phyloP scores from a whole-genome alignment of 2,797 vertebrate species.

The Allobates femoralis region DNA sequence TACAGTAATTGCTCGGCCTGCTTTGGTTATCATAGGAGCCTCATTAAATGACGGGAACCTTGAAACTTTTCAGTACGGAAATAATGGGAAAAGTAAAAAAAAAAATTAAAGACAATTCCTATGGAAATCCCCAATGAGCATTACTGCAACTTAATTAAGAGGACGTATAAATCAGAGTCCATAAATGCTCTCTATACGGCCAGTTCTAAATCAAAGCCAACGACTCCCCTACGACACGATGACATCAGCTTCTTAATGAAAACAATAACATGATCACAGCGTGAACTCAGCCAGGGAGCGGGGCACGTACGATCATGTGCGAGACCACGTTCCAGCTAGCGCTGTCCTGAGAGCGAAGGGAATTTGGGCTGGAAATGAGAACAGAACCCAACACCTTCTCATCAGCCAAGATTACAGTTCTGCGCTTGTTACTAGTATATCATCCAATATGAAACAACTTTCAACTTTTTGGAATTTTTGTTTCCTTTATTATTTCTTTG shows the following conservation, averaged over 20 bases:
- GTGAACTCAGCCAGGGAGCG: conserved; percentile 11
- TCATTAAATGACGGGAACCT: not conserved
- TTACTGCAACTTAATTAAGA: conserved; percentile 40
- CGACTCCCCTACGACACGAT: not conserved
- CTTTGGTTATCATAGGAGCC: not conserved
- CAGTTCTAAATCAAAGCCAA: conserved; percentile 33
- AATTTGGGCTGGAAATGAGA: conserved; percentile 7
- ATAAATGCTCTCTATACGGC: conserved; percentile 25
- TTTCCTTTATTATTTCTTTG: not conserved
- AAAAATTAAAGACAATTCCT: not conserved
- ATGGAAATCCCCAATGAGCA: conserved; percentile 22
- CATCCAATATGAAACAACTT: not conserved
- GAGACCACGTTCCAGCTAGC: conserved; percentile 12
- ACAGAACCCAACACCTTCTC: conserved; percentile 16
- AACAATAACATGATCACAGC: conserved; percentile 41
- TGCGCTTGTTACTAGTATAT: not conserved
- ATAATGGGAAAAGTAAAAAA: not conserved
- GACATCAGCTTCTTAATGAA: conserved; percentile 52
- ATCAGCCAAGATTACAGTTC: not conserved
- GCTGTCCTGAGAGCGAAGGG: not conserved
- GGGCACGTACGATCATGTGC: conserved; percentile 3
- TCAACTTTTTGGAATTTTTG: not conserved
- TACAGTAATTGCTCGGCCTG: not conserved
- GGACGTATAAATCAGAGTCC: conserved; percentile 36
- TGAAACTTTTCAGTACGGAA: not conserved